Conservation (phyloP, 2,888 invertebrate species). For the Cetonia aurata region DNA sequence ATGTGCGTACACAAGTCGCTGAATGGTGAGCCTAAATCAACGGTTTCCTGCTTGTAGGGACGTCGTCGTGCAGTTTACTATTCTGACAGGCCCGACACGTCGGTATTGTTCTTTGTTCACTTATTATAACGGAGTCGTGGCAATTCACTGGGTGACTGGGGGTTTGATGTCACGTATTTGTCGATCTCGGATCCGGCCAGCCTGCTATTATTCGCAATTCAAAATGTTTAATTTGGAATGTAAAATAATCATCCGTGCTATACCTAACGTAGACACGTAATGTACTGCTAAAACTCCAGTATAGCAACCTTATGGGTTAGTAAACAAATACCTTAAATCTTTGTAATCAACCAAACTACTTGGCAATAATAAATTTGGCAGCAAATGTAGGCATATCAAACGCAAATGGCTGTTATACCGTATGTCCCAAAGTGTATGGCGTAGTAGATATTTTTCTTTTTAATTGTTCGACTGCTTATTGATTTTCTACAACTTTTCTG, state of each 20-base stretch:
- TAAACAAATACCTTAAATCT: too few relatives aligned
- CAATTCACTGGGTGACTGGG: slow-evolving; percentile 25
- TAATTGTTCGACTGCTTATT: too few relatives aligned
- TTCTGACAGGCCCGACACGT: slow-evolving; percentile 13
- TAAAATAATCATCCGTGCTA: too few relatives aligned
- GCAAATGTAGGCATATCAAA: too few relatives aligned
- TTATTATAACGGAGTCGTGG: slow-evolving; percentile 23
- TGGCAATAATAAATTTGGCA: too few relatives aligned
- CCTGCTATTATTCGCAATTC: neutral
- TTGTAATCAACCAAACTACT: too few relatives aligned
- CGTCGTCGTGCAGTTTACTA: slow-evolving; percentile 30
- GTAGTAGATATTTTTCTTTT: too few relatives aligned
- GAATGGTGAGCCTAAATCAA: slow-evolving; percentile 36
- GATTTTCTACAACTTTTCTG: too few relatives aligned
- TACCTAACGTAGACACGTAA: neutral
- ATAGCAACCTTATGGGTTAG: too few relatives aligned
- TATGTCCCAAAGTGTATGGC: too few relatives aligned
- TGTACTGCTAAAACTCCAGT: neutral
- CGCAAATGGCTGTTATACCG: too few relatives aligned
- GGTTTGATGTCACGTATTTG: slow-evolving; percentile 16
- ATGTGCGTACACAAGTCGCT: slow-evolving; percentile 23
- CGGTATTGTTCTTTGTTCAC: slow-evolving; percentile 35
- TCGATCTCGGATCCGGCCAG: slow-evolving; percentile 2
- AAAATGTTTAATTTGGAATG: too few relatives aligned
- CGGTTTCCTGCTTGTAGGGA: slow-evolving; percentile 40